Evolutionary conservation across 2,888 invertebrate species (phyloP).

Genomic region (Luperina nickerlii): DNA sequence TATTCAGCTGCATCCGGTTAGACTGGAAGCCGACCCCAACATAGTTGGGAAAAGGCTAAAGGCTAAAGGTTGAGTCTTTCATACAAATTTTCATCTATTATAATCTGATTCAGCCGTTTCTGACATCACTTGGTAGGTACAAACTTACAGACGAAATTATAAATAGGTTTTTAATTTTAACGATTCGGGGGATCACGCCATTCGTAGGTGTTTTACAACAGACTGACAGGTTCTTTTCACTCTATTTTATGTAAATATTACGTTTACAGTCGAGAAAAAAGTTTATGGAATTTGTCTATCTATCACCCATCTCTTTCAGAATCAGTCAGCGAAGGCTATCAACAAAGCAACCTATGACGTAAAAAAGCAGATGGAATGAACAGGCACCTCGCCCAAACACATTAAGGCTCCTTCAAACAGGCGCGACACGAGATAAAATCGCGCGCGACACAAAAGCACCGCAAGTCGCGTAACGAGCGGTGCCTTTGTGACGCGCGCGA

Average conservation of each 20-base stretch:
- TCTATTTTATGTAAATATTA: conserved; percentile 41
- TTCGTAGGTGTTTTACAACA: conserved; percentile 32
- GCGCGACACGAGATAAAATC: too few species aligned
- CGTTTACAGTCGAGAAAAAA: neutral
- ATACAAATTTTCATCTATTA: neutral
- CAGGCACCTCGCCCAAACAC: too few species aligned
- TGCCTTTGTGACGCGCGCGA: too few species aligned
- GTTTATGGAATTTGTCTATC: conserved; percentile 6
- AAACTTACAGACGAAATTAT: conserved; percentile 16
- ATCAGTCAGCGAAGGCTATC: conserved; percentile 14
- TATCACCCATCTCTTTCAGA: conserved; percentile 41
- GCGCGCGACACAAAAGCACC: too few species aligned
- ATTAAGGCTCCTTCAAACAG: too few species aligned
- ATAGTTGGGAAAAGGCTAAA: too few species aligned
- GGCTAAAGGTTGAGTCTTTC: too few species aligned
- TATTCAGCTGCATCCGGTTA: too few species aligned
- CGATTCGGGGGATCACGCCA: neutral
- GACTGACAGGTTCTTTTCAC: conserved; percentile 33
- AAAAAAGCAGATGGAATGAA: neutral
- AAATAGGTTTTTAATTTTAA: conserved; percentile 55
- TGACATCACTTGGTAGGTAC: conserved; percentile 36
- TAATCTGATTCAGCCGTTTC: conserved; percentile 17
- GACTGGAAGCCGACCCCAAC: too few species aligned
- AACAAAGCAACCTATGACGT: neutral
- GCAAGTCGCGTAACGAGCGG: too few species aligned